Evolutionary conservation across 1,140 invertebrate genomes (phyloP).

Genomic region (Heliothis subflexa): DNA sequence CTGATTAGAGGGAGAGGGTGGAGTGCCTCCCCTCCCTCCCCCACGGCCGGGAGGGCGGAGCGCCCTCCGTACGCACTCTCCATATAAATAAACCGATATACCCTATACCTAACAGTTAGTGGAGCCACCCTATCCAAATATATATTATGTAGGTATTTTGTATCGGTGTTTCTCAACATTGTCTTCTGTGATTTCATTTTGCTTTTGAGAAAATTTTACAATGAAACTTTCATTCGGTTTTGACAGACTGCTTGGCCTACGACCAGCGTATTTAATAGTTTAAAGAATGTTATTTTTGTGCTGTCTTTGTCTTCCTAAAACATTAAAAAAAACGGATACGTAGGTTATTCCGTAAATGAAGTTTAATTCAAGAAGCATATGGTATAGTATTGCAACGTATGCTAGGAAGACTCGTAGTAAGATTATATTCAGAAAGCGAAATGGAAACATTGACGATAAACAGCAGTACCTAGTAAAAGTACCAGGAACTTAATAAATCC

Average conservation of each 20-base stretch:
- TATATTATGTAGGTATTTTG: slow-evolving; percentile 43
- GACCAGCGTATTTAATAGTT: too few species aligned
- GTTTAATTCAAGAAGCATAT: too few species aligned
- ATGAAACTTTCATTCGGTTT: background rate
- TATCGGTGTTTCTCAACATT: slow-evolving; percentile 36
- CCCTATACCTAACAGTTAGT: slow-evolving; percentile 62
- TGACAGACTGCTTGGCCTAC: too few species aligned
- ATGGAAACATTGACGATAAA: too few species aligned
- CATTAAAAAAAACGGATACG: background rate
- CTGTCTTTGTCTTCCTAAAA: background rate
- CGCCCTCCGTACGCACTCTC: slow-evolving; percentile 77
- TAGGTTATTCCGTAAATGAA: background rate
- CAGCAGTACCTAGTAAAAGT: too few species aligned
- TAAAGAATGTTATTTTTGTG: background rate
- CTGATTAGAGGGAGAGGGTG: slow-evolving; percentile 81
- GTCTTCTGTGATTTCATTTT: slow-evolving; percentile 1
- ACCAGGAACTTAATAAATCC: too few species aligned
- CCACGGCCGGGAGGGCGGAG: slow-evolving; percentile 49
- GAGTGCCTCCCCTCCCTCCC: slow-evolving; percentile 31
- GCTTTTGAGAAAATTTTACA: background rate
- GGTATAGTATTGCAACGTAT: too few species aligned
- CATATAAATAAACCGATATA: slow-evolving; percentile 84
- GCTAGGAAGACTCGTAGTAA: too few species aligned
- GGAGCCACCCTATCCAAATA: slow-evolving; percentile 51
- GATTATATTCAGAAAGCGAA: too few species aligned